Percentiles rank a stretch among this genome's conserved stretches.
Conservation (phyloP, 2,797 vertebrate genomes). For the Dicrostonyx torquatus region DNA sequence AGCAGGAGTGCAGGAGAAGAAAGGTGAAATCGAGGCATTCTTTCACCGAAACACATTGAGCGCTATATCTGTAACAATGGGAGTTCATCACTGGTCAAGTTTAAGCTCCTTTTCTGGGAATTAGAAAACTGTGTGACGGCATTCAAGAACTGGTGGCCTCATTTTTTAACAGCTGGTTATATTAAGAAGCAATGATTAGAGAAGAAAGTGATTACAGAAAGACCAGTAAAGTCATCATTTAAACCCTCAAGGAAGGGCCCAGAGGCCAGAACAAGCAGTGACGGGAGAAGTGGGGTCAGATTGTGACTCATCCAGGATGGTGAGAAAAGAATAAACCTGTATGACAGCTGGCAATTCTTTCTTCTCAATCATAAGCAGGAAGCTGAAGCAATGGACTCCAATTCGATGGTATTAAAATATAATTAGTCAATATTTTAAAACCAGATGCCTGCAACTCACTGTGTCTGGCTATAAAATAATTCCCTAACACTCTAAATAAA, state of each 20-base stretch:
- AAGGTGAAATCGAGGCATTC: neutral
- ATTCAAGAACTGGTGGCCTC: neutral
- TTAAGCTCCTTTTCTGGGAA: neutral
- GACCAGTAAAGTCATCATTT: neutral
- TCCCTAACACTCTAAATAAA: constrained; percentile 18
- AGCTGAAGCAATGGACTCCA: constrained; percentile 9
- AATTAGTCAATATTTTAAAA: constrained; percentile 34
- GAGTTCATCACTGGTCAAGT: neutral
- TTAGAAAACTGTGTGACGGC: neutral
- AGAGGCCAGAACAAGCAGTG: neutral
- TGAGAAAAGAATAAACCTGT: neutral
- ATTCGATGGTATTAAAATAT: neutral
- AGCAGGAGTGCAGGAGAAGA: neutral
- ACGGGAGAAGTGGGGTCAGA: neutral
- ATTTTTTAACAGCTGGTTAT: neutral
- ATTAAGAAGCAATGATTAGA: neutral
- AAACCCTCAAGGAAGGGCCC: neutral
- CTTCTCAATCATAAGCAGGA: constrained; percentile 17
- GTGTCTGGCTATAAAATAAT: constrained; percentile 26
- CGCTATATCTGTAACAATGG: neutral
- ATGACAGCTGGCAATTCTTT: neutral
- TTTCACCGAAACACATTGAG: neutral
- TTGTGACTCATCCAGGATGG: neutral
- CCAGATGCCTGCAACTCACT: neutral
- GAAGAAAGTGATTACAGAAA: neutral